phyloP scores from a whole-genome alignment of 2,113 vertebrate species.

The Gavialis gangeticus region DNA sequence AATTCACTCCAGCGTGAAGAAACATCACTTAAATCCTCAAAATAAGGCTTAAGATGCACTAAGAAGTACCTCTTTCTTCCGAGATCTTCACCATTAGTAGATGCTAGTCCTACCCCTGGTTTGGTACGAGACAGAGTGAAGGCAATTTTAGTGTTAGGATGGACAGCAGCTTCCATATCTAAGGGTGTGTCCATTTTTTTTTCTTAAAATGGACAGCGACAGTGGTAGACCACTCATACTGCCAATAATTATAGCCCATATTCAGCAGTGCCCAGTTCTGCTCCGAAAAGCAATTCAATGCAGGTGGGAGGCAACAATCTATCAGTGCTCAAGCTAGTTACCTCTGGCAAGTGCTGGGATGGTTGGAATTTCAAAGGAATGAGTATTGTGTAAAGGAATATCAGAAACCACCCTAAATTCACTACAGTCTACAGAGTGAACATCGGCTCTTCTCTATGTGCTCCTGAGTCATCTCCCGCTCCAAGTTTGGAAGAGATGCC shows the following conservation, averaged over 20 bases:
- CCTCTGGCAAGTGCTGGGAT: background rate
- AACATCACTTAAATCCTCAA: too few relatives aligned
- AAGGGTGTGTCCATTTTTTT: background rate
- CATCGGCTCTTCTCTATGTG: background rate
- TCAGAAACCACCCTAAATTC: background rate
- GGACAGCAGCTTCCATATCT: background rate
- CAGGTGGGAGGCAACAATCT: background rate
- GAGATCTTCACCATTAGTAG: background rate
- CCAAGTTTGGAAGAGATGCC: background rate
- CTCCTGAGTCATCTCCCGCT: background rate
- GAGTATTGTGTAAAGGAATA: background rate
- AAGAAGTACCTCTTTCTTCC: too few relatives aligned
- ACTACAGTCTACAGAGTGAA: background rate
- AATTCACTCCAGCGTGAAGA: too few relatives aligned
- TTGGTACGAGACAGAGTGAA: background rate
- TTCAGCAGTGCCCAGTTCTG: background rate
- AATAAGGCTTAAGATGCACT: too few relatives aligned
- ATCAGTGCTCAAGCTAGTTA: background rate
- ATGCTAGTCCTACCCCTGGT: background rate
- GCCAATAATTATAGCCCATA: background rate
- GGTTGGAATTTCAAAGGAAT: background rate
- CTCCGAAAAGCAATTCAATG: background rate
- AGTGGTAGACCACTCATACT: background rate
- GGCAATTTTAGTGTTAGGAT: background rate
- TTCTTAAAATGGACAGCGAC: background rate